Conservation (phyloP, 2,113 vertebrate genomes). For the Pelusios castaneus region DNA sequence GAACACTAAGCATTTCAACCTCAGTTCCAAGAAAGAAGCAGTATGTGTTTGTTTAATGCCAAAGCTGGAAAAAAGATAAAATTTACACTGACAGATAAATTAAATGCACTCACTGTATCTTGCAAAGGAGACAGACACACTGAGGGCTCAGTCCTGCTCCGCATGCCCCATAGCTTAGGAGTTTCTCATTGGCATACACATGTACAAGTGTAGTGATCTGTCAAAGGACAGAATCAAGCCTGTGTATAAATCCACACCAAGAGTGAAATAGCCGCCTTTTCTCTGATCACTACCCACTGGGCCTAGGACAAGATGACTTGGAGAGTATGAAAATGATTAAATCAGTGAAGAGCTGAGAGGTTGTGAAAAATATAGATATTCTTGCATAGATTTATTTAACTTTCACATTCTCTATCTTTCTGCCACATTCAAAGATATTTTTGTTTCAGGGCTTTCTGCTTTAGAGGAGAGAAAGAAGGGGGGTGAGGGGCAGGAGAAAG, state of each 20-base stretch:
- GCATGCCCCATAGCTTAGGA: not conserved
- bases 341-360: not conserved
- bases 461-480: not conserved
- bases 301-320: not conserved
- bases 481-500: not conserved
- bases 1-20: not conserved
- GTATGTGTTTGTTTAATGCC: not conserved
- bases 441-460: not conserved
- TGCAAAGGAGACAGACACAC: not conserved
- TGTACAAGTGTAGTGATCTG: not conserved
- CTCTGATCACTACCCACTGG: not conserved
- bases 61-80: not conserved
- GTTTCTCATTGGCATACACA: not conserved
- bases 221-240: not conserved
- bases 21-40: not conserved
- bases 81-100: not conserved
- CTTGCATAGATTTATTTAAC: not conserved
- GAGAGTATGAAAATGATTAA: not conserved
- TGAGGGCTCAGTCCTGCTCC: not conserved
- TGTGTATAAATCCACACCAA: not conserved
- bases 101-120: not conserved
- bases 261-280: not conserved
- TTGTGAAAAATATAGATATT: not conserved
- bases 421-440: not conserved
- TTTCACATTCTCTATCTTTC: not conserved